Percentiles rank a stretch among this genome's conserved stretches.
Evolutionary conservation across 2,888 invertebrate species (phyloP).

Genomic region (Diarsia dahlii): DNA sequence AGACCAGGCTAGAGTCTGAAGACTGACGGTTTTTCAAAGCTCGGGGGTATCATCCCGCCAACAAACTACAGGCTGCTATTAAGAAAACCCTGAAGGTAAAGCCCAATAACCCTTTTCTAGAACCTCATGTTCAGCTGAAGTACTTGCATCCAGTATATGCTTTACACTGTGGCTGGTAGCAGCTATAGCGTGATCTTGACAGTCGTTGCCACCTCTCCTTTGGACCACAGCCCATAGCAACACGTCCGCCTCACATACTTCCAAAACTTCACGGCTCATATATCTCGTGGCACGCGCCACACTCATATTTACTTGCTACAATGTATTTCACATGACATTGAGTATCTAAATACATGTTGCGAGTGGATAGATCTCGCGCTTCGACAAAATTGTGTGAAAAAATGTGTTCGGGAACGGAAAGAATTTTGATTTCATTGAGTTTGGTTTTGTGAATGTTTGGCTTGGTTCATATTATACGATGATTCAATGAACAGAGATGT

Average conservation of each 20-base stretch:
- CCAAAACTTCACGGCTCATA: conserved; percentile 16
- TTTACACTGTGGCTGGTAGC: background rate
- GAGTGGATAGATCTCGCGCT: conserved; percentile 1
- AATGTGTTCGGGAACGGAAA: background rate
- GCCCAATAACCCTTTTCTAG: background rate
- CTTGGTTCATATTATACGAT: background rate
- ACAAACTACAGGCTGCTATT: no score
- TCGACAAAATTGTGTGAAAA: background rate
- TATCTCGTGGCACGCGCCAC: conserved; percentile 4
- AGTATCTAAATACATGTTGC: conserved; percentile 1
- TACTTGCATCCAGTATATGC: no score
- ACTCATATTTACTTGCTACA: conserved; percentile 26
- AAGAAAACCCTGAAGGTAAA: background rate
- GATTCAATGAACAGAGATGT: background rate
- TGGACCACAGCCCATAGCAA: background rate
- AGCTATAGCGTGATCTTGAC: background rate
- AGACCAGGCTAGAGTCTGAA: no score
- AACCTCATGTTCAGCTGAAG: no score
- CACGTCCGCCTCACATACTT: conserved; percentile 22
- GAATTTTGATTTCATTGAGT: conserved; percentile 11
- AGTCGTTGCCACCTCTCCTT: conserved; percentile 1
- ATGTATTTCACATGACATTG: background rate
- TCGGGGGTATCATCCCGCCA: no score
- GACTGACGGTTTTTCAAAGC: no score
- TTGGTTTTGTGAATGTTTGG: conserved; percentile 7